Evolutionary conservation across 2,888 invertebrate species (phyloP).

Genomic region (Capitulum mitella): DNA sequence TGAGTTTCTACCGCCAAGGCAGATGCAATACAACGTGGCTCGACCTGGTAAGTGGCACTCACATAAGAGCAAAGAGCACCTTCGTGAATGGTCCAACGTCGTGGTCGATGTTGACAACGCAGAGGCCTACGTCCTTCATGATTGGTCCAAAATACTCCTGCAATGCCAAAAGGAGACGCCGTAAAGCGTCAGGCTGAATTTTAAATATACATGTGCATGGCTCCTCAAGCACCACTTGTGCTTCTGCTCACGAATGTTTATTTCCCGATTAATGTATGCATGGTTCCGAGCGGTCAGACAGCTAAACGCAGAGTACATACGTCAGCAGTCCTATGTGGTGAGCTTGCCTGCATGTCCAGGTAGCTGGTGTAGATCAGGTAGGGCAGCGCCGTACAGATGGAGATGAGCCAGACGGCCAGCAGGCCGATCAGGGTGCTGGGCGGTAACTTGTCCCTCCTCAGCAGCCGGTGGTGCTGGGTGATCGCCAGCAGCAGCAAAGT

Average conservation of each 20-base stretch:
- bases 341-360: constrained; percentile 26
- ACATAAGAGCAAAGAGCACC: constrained; percentile 21
- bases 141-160: constrained; percentile 16
- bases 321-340: too few species aligned
- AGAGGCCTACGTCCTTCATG: constrained; percentile 19
- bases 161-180: too few species aligned
- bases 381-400: constrained; percentile 17
- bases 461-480: background rate
- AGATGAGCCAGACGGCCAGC: constrained; percentile 20
- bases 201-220: too few species aligned
- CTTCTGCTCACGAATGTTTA: too few species aligned
- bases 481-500: background rate
- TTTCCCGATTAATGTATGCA: too few species aligned
- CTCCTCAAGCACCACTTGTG: too few species aligned
- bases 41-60: background rate
- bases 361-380: constrained; percentile 26
- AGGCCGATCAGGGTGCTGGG: background rate
- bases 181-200: too few species aligned
- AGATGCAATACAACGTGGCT: background rate
- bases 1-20: too few species aligned
- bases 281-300: too few species aligned
- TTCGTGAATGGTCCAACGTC: constrained; percentile 20
- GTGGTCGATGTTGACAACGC: constrained; percentile 13
- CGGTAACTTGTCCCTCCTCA: background rate
- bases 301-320: too few species aligned